Conservation (phyloP, 2,113 vertebrate species). For the Harpagus bidentatus region DNA sequence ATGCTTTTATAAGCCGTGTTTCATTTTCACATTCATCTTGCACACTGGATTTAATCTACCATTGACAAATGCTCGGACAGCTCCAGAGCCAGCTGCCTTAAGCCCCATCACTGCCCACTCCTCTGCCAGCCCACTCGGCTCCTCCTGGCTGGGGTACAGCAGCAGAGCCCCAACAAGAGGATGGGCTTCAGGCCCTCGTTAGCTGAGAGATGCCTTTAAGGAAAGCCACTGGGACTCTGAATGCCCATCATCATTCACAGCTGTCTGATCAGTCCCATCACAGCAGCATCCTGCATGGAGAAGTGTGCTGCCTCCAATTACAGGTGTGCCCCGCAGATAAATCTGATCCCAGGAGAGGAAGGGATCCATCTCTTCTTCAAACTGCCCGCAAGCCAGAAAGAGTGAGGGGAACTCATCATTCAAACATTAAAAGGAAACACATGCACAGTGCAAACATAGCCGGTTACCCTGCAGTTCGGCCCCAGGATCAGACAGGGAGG, state of each 20-base stretch:
- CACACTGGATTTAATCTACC: background rate
- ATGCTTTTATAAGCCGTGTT: background rate
- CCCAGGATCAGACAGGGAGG: background rate
- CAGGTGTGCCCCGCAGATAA: background rate
- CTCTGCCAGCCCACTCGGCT: background rate
- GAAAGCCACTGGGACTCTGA: background rate
- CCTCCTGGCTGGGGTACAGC: background rate
- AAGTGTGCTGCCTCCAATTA: background rate
- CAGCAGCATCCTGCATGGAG: background rate
- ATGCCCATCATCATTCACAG: background rate
- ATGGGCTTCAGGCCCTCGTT: background rate
- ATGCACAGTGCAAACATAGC: background rate
- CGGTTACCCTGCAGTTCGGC: background rate
- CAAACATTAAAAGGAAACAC: background rate
- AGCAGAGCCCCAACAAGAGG: background rate
- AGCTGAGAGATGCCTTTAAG: background rate
- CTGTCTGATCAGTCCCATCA: background rate
- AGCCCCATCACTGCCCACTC: accelerated
- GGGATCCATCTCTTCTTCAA: background rate
- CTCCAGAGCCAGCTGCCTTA: background rate
- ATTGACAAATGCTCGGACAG: background rate
- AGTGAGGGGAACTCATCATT: background rate
- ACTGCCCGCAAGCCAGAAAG: background rate
- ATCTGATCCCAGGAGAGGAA: background rate
- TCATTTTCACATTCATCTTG: background rate